A percentile compares a stretch with the other conserved stretches of the same genome.
These are phyloP conservation scores for Ptychodera flava DNA, from an alignment of 35 echinoderm and acorn worm genomes.

Conservation along the genomic window DNA sequence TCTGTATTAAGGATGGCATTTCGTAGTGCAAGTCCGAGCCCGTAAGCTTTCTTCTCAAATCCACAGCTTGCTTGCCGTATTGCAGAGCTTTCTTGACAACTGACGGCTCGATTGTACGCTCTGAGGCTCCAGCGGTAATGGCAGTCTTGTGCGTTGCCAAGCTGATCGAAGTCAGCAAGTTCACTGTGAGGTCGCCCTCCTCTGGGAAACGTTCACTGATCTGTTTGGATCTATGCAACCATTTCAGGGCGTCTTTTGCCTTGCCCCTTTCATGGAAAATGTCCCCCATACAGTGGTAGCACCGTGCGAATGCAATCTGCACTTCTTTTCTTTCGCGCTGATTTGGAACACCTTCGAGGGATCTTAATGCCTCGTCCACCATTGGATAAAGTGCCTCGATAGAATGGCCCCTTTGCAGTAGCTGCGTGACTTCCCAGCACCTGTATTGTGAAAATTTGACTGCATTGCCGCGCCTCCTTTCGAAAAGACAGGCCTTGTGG, in stretches of 20 bases:
- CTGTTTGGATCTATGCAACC: constrained; percentile 22
- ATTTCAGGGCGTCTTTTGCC: constrained; percentile 28
- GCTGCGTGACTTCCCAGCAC: constrained; percentile 44
- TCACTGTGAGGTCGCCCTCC: constrained; percentile 46
- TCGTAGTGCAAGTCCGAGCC: constrained; percentile 69
- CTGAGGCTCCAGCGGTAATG: constrained; percentile 14
- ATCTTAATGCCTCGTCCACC: constrained; percentile 49
- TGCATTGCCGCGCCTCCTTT: constrained; percentile 28
- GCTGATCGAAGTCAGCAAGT: constrained; percentile 38
- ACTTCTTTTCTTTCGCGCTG: constrained; percentile 18
- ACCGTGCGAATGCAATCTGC: constrained; percentile 49
- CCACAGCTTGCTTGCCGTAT: constrained; percentile 50
- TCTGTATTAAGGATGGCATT: constrained; percentile 48
- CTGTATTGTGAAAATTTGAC: constrained; percentile 50
- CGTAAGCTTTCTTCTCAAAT: constrained; percentile 44
- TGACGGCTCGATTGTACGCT: constrained; percentile 37
- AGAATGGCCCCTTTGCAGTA: constrained; percentile 47
- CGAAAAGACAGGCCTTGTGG: neutral
- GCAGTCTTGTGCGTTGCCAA: constrained; percentile 41
- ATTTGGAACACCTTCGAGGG: constrained; percentile 22
- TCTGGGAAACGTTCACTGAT: constrained; percentile 43
- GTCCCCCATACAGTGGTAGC: constrained; percentile 59
- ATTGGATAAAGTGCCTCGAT: constrained; percentile 42
- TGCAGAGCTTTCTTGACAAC: constrained; percentile 62
- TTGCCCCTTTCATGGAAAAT: constrained; percentile 12